Evolutionary conservation across 2,888 invertebrate genomes (phyloP).

Genomic region (Megaustenia siamemsis): DNA sequence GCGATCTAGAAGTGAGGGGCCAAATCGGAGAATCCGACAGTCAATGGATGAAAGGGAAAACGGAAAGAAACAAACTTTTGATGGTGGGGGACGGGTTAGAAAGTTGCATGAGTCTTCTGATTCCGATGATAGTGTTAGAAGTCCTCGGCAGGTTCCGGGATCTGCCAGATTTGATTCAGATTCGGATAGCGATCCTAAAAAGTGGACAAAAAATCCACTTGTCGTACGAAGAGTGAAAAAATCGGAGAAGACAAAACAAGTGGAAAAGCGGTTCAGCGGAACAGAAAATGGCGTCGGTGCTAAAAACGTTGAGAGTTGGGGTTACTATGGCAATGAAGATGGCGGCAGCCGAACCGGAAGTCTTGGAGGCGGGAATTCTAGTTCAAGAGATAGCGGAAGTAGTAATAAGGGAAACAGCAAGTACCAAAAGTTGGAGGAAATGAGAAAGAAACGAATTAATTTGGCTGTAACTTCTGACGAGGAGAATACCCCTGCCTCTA

Average conservation of each 20-base stretch:
- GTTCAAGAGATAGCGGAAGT: slow-evolving; percentile 56
- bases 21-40: slow-evolving; percentile 60
- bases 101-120: slow-evolving; percentile 51
- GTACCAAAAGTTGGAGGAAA: slow-evolving; percentile 73
- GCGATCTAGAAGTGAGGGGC: slow-evolving; percentile 72
- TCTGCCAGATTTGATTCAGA: slow-evolving; percentile 61
- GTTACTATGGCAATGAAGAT: slow-evolving; percentile 58
- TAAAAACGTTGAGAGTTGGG: slow-evolving; percentile 61
- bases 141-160: background rate
- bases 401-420: slow-evolving; percentile 61
- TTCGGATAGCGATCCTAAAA: slow-evolving; percentile 65
- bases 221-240: slow-evolving; percentile 64
- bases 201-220: slow-evolving; percentile 74
- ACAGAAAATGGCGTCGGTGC: slow-evolving; percentile 53
- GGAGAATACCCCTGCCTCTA: slow-evolving; percentile 70
- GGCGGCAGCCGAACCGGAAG: slow-evolving; percentile 39
- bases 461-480: slow-evolving; percentile 74
- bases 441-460: slow-evolving; percentile 71
- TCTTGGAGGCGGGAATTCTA: slow-evolving; percentile 52
- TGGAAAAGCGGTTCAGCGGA: slow-evolving; percentile 64
- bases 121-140: slow-evolving; percentile 64
- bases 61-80: slow-evolving; percentile 55
- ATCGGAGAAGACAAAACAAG: slow-evolving; percentile 59
- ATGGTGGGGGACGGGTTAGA: slow-evolving; percentile 54
- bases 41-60: slow-evolving; percentile 57